phyloP scores from a whole-genome alignment of 2,888 invertebrate species.

The Melinaea menophilus region DNA sequence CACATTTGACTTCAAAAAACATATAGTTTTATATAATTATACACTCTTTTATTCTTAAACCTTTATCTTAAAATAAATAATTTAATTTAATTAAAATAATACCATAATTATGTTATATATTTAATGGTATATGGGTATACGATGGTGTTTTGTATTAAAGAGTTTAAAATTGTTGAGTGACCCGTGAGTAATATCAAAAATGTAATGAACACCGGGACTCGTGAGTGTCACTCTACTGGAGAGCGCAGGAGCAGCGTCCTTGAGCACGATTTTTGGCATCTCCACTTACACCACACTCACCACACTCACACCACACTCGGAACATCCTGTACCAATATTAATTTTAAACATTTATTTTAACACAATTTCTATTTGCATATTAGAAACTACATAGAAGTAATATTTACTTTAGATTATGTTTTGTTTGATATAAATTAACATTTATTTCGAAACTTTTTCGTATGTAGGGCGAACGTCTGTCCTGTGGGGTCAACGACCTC shows the following conservation, averaged over 20 bases:
- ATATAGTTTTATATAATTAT: no score
- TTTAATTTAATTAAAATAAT: no score
- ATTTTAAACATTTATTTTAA: conserved; percentile 21
- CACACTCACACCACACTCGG: conserved; percentile 18
- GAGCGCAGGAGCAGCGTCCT: conserved; percentile 41
- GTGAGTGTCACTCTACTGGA: conserved; percentile 36
- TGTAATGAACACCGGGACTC: conserved; percentile 33
- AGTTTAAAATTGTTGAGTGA: not conserved
- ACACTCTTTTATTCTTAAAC: no score
- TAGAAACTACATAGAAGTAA: conserved; percentile 9
- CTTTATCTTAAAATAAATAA: no score
- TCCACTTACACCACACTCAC: conserved; percentile 28
- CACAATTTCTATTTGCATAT: conserved; percentile 23
- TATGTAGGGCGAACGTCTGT: conserved; percentile 74
- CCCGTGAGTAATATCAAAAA: conserved; percentile 5
- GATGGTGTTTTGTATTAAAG: no score
- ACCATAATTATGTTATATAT: no score
- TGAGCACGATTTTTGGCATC: conserved; percentile 52
- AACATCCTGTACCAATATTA: conserved; percentile 29
- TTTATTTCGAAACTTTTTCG: conserved; percentile 46
- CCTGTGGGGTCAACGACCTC: conserved; percentile 64
- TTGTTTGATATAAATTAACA: not conserved
- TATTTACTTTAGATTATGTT: no score
- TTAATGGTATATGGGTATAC: no score
- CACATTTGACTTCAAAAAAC: no score